Evolutionary conservation across 2,113 vertebrate genomes (phyloP).

Genomic region (Hymenochirus boettgeri): DNA sequence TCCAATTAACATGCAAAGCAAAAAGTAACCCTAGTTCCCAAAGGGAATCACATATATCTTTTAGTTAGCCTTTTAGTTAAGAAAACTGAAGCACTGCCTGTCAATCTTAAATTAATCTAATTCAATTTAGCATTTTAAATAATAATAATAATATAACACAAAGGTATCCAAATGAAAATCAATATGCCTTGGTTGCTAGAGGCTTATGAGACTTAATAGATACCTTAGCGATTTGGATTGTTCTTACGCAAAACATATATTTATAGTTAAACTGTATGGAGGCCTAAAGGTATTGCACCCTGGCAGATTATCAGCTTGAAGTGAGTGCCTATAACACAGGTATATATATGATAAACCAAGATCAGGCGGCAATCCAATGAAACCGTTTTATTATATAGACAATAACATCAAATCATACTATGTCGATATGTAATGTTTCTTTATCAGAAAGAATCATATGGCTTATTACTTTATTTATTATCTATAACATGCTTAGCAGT

Average conservation of each 20-base stretch:
- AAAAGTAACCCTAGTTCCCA: constrained; percentile 22
- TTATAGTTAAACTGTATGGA: constrained; percentile 44
- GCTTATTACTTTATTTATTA: too few species aligned
- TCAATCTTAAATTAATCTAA: constrained; percentile 42
- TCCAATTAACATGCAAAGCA: constrained; percentile 20
- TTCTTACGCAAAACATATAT: not conserved
- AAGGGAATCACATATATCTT: constrained; percentile 2
- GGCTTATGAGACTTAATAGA: not conserved
- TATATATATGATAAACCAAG: too few species aligned
- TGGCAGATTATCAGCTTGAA: too few species aligned
- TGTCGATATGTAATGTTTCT: too few species aligned
- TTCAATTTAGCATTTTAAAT: constrained; percentile 39
- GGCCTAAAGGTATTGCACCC: too few species aligned
- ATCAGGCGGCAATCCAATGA: too few species aligned
- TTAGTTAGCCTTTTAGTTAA: not conserved
- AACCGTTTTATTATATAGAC: too few species aligned
- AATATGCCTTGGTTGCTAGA: constrained; percentile 19
- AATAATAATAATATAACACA: constrained; percentile 33
- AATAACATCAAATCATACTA: too few species aligned
- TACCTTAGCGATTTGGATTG: constrained; percentile 30
- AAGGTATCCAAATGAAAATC: constrained; percentile 13
- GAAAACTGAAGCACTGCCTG: constrained; percentile 29
- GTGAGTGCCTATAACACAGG: too few species aligned
- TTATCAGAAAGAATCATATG: too few species aligned
- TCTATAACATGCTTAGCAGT: too few species aligned